Evolutionary conservation across 1,140 invertebrate genomes (phyloP), one percentile per base, ranked within the genome.

Genomic region (Drosophila littoralis): DNA sequence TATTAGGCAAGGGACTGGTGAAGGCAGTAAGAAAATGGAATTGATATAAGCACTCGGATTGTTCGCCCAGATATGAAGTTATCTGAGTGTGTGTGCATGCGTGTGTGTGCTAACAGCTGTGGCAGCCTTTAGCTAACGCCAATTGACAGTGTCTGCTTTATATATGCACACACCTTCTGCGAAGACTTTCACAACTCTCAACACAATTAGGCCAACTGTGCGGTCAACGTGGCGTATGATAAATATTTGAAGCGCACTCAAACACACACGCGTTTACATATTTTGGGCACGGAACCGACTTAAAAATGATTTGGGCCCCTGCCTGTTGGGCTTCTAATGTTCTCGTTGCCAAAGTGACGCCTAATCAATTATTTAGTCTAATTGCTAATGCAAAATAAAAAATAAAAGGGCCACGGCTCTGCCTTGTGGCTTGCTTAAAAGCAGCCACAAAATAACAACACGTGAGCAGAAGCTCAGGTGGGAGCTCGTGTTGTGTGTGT

Each of bases 191-290:
- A 63, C 33, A 51, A 28, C 36, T 51, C 15, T 50, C 35, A 40
- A 13, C 68, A 65, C 51, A 57, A 65, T 57, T 38, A 36, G 54
- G 65, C 9, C 43, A 59, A 67, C 8, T 55, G 66, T 77, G 70
- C 60, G 79, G 80, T 45, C 79, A 48, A 17, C 80, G 40, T 60
- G 72, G 61, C 65, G 67, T 71, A 69, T 64, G 77, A 65, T 83
- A 71, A 89, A 88, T 89, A 77, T 89, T 88, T 89, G 45, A 86
- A 42, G 50, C 77, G 67, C 54, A 38, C 32, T 12, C 38, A 60
- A 22, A 22, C 22, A 28, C 22, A 28, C 22, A 28, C 22, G 0
- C 52, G 46, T 54, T 74, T 61, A 45, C 42, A 36, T 55, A 61
- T 64, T 45, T 45, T 48, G 52, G 17, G 63, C 61, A 43, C 55